phyloP scores from a whole-genome alignment of 2,888 invertebrate genomes.

The Neoaliturus tenellus region DNA sequence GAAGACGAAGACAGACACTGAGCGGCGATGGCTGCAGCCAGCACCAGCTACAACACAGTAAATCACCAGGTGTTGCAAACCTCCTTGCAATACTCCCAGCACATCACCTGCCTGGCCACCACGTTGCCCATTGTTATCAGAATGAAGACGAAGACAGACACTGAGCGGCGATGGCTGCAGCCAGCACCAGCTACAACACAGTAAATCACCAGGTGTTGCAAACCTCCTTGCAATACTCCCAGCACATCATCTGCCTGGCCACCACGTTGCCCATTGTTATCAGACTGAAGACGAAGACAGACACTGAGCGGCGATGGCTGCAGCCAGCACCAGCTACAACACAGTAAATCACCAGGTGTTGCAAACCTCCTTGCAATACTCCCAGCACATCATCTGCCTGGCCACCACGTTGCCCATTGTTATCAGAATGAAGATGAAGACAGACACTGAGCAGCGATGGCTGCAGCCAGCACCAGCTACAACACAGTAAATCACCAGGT shows the following conservation, averaged over 20 bases:
- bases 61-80: too few relatives aligned
- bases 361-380: too few relatives aligned
- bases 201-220: too few relatives aligned
- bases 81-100: too few relatives aligned
- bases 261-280: background rate
- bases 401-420: background rate
- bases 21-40: background rate
- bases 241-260: background rate
- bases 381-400: background rate
- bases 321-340: too few relatives aligned
- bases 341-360: too few relatives aligned
- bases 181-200: too few relatives aligned
- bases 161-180: background rate
- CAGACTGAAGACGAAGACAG: background rate
- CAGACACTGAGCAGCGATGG: background rate
- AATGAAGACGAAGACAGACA: background rate
- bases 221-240: too few relatives aligned
- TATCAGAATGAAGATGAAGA: background rate
- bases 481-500: too few relatives aligned
- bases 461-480: constrained; percentile 1
- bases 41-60: too few relatives aligned
- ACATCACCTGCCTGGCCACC: background rate
- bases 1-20: background rate
- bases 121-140: background rate
- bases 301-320: background rate